Base-by-base conservation (phyloP, 2,888 invertebrate genomes). In the Sepiola atlantica region DNA sequence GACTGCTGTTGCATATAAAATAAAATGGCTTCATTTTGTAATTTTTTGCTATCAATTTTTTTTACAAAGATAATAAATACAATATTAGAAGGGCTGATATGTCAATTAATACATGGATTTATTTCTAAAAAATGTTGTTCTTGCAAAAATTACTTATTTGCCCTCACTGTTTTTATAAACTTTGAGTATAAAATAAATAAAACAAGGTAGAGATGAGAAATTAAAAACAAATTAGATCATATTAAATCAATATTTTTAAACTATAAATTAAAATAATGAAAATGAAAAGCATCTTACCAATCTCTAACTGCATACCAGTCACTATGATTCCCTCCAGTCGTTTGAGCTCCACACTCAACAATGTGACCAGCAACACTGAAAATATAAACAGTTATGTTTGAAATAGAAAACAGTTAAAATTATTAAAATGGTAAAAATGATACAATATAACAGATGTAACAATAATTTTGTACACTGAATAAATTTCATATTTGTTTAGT, bases 281-380 rank as follows among this genome's bases (percentile, higher is more conserved):
- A 16, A 32, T 32, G 32, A 91, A 32, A 35, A 54, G 45, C 24
- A 92, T 18, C 96, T 95, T 96, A 97, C 97, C 97, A 98, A 95
- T 97, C 97, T 55, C 96, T 95, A 6, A 98, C 97, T 94, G 95
- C 95, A 77, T 97, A 96, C 98, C 98, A 98, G 95, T 98, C 98
- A 91, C 98, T 98, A 95, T 97, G 97, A 77, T 97, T 97, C 14
- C 98, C 98, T 45, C 98, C 98, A 93, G 98, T 98, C 6, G 96
- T 96, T 95, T 98, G 98, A 35, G 98, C 97, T 91, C 98, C 98
- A 97, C 98, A 98, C 96, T 98, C 98, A 61, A 98, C 97, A 94
- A 98, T 96, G 96, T 98, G 98, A 35, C 98, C 98, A 77, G 98
- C 98, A 94, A 98, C 96, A 95, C 97, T 97, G 95, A 28, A 96